These are phyloP conservation scores for Otus sunia DNA, from an alignment of 2,113 vertebrate genomes.

Conservation along the genomic window DNA sequence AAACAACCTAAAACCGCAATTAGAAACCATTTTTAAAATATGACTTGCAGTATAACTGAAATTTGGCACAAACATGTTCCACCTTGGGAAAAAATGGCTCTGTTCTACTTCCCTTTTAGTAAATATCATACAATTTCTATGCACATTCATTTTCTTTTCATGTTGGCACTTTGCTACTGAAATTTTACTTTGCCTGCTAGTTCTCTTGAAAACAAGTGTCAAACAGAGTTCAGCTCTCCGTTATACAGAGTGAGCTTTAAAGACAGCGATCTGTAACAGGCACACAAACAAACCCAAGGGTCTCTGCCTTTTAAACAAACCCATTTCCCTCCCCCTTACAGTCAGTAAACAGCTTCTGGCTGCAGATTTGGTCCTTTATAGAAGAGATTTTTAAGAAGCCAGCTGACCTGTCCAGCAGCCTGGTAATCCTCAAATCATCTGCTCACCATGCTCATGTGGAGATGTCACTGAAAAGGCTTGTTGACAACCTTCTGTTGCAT, in stretches of 20 bases:
- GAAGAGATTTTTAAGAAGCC: slow-evolving; percentile 58
- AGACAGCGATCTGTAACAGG: background rate
- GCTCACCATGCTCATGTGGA: background rate
- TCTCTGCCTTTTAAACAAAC: background rate
- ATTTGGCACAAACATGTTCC: background rate
- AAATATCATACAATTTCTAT: background rate
- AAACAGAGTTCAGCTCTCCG: background rate
- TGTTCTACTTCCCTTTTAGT: background rate
- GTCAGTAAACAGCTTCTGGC: slow-evolving; percentile 57
- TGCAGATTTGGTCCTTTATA: slow-evolving; percentile 38
- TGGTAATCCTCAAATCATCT: slow-evolving; percentile 69
- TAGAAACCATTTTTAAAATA: background rate
- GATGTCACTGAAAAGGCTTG: slow-evolving; percentile 48
- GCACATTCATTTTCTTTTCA: background rate
- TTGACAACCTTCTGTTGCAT: slow-evolving; percentile 56
- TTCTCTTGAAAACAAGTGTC: background rate
- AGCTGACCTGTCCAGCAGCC: slow-evolving; percentile 51
- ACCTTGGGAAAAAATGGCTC: background rate
- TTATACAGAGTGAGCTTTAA: background rate
- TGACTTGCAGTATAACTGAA: background rate
- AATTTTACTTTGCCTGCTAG: background rate
- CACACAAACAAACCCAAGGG: background rate
- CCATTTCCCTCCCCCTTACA: background rate
- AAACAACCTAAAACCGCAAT: background rate
- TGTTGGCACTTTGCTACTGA: background rate